phyloP scores from a whole-genome alignment of 1,140 invertebrate genomes.

The Heliconius nattereri region DNA sequence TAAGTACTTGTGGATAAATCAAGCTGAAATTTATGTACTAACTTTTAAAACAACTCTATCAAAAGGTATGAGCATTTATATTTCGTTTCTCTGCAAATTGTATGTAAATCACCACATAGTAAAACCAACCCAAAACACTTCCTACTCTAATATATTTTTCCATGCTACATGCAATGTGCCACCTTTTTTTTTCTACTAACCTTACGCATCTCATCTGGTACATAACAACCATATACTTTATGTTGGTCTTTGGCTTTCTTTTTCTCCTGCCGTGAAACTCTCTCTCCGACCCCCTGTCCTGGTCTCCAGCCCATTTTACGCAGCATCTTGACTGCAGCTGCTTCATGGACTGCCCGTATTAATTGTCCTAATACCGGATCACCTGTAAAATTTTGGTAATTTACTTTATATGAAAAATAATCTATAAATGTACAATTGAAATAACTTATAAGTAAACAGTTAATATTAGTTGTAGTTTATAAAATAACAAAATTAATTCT shows the following conservation, averaged over 20 bases:
- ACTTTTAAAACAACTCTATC: too few relatives aligned
- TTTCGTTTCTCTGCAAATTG: too few relatives aligned
- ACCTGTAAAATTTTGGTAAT: conserved; percentile 50
- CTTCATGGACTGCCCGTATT: conserved; percentile 90
- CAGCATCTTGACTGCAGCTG: conserved; percentile 92
- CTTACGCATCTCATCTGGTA: conserved; percentile 79
- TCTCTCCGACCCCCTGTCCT: conserved; percentile 94
- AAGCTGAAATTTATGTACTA: too few relatives aligned
- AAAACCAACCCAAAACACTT: too few relatives aligned
- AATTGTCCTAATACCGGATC: conserved; percentile 89
- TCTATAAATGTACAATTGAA: too few relatives aligned
- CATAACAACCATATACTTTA: conserved; percentile 87
- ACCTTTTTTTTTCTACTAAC: conserved; percentile 42
- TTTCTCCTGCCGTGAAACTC: conserved; percentile 84
- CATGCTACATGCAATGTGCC: too few relatives aligned
- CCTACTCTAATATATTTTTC: background rate
- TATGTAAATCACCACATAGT: too few relatives aligned
- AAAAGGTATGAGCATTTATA: too few relatives aligned
- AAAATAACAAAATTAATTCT: too few relatives aligned
- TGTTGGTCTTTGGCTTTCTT: conserved; percentile 71
- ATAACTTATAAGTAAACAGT: too few relatives aligned
- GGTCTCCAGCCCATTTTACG: conserved; percentile 95
- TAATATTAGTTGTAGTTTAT: too few relatives aligned
- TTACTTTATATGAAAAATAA: background rate
- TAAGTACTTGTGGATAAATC: too few relatives aligned